Conservation (phyloP, 23 tunicate species). For the Ciona savignyi region DNA sequence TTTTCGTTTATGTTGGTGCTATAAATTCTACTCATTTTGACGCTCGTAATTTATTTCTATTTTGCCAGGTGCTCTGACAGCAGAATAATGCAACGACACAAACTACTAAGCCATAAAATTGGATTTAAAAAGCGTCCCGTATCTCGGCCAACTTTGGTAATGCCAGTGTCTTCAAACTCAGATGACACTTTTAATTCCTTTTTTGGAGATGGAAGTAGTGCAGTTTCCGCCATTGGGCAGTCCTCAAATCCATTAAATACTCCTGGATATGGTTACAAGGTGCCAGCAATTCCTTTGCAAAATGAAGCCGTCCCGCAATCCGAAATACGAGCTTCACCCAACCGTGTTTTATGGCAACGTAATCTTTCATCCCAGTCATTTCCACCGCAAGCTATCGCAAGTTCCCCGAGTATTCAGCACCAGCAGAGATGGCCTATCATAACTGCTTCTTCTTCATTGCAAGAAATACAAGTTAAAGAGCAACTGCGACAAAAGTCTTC, state of each 20-base stretch:
- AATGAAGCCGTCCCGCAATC: not conserved
- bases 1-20: not conserved
- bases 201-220: not conserved
- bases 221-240: not conserved
- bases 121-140: not conserved
- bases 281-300: not conserved
- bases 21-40: slow-evolving; percentile 6
- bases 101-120: not conserved
- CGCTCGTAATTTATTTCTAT: not conserved
- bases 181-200: not conserved
- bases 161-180: not conserved
- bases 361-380: not conserved
- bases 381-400: not conserved
- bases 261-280: not conserved
- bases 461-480: not conserved
- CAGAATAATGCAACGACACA: not conserved
- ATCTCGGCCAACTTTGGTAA: not conserved
- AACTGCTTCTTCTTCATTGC: not conserved
- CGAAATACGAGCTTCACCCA: not conserved
- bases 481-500: not conserved
- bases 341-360: not conserved
- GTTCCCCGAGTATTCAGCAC: not conserved
- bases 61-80: not conserved
- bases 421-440: not conserved
- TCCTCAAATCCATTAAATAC: not conserved